Conservation (phyloP, 2,888 invertebrate species). For the Caenorhabditis sp. region DNA sequence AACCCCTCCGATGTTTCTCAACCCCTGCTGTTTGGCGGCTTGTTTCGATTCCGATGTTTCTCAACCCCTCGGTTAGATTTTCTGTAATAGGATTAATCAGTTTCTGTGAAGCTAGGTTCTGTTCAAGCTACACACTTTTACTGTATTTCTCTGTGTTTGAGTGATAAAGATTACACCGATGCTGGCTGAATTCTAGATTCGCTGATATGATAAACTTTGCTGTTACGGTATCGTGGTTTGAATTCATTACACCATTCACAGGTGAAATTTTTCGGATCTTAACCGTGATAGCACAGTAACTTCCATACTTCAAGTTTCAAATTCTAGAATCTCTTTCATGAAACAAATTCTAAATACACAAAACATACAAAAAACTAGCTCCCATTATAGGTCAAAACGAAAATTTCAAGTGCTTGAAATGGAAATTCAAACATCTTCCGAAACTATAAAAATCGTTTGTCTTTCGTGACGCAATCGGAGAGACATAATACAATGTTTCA, state of each 20-base stretch:
- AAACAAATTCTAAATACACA: conserved; percentile 6
- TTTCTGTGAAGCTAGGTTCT: not conserved
- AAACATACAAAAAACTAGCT: conserved; percentile 5
- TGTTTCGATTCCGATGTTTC: not conserved
- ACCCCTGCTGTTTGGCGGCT: too few relatives aligned
- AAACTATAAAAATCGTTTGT: conserved; percentile 11
- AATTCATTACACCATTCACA: too few relatives aligned
- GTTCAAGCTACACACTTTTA: not conserved
- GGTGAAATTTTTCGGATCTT: too few relatives aligned
- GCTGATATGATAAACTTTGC: too few relatives aligned
- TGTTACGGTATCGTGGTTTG: too few relatives aligned
- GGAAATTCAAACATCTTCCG: conserved; percentile 29
- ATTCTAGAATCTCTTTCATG: conserved; percentile 7
- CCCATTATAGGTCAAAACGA: conserved; percentile 28
- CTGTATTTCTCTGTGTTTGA: not conserved
- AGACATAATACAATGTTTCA: conserved; percentile 27
- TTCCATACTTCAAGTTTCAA: not conserved
- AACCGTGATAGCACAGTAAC: too few relatives aligned
- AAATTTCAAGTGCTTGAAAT: conserved; percentile 36
- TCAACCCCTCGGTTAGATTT: not conserved
- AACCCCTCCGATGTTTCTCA: not conserved
- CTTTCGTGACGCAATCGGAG: conserved; percentile 20
- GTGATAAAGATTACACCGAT: too few relatives aligned
- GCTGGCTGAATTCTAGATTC: too few relatives aligned
- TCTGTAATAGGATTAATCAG: not conserved